These are phyloP conservation scores for Hydractinia symbiolongicarpus DNA, from an alignment of 30 jellyfish, hydroid and myxozoan genomes.

Conservation along the genomic window DNA sequence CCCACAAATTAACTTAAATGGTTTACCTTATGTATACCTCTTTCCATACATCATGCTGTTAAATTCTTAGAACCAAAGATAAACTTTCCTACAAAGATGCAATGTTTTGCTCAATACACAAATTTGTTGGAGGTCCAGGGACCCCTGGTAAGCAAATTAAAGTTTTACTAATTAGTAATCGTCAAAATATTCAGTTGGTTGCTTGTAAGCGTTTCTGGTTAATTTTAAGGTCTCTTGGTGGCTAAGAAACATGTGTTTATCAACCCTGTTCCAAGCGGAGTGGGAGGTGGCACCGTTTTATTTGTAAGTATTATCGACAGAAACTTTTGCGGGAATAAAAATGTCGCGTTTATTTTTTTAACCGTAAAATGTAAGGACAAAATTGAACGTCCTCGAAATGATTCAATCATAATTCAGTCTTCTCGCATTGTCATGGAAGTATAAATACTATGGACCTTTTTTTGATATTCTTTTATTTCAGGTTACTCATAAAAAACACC, in stretches of 20 bases:
- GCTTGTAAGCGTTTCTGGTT: background rate
- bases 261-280: constrained; percentile 57
- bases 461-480: background rate
- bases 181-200: background rate
- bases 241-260: constrained; percentile 70
- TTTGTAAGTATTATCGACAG: constrained; percentile 39
- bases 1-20: background rate
- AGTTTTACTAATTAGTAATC: background rate
- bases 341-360: background rate
- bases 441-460: too few species aligned
- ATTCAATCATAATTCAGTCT: too few species aligned
- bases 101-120: constrained; percentile 69
- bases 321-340: background rate
- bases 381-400: too few species aligned
- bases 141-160: constrained; percentile 71
- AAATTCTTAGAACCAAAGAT: background rate
- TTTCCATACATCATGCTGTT: background rate
- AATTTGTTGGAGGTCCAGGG: constrained; percentile 94
- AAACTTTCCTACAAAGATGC: constrained; percentile 70
- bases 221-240: constrained; percentile 49
- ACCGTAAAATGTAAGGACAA: background rate
- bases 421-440: background rate
- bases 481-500: constrained; percentile 30
- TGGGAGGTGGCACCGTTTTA: constrained; percentile 88
- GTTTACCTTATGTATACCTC: too few species aligned